Evolutionary conservation across 2,113 vertebrate species (phyloP), one percentile per base, ranked within the genome.

Genomic region (Tupaia chinensis): DNA sequence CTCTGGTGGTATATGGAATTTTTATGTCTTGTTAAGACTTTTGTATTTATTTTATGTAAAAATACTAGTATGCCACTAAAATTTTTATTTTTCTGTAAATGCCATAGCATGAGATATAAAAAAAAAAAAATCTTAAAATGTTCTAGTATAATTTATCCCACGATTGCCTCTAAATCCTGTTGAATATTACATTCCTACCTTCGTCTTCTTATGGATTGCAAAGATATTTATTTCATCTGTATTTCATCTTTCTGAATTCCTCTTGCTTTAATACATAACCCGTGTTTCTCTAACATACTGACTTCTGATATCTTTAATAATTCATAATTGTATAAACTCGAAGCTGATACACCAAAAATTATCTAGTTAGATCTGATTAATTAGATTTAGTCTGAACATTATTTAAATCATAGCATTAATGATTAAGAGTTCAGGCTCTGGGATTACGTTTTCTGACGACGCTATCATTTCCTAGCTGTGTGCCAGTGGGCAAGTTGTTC

Each of bases 61-160:
- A 98, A 95, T 94, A 95, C 78, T 92, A 95, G 54, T 60, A 94
- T 91, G 94, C 53, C 60, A 95, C 68, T 97, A 96, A 97, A 94
- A 91, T 60, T 96, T 97, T 97, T 97, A 96, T 96, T 97, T 97
- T 98, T 96, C 95, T 89, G 61, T 91, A 96, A 97, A 98, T 96
- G 82, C 89, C 88, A 97, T 80, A 82, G 94, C 19, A 89, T 68
- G 82, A 95, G 60, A 83, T 91, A 74, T 93, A 94, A 87, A 95
- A 96, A 79, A 91, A 16, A 17, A 82, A 82, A 5, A 54, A 68
- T 44, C 73, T 92, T 92, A 95, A 97, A 95, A 92, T 96, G 27
- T 1, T 95, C 22, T 25, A 70, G 27, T 92, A 17, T 88, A 89
- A 95, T 86, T 97, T 93, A 93, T 69, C 22, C 65, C 53, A 65